Evolutionary conservation across 2,113 vertebrate species (phyloP).

Genomic region (Grantiella picta): DNA sequence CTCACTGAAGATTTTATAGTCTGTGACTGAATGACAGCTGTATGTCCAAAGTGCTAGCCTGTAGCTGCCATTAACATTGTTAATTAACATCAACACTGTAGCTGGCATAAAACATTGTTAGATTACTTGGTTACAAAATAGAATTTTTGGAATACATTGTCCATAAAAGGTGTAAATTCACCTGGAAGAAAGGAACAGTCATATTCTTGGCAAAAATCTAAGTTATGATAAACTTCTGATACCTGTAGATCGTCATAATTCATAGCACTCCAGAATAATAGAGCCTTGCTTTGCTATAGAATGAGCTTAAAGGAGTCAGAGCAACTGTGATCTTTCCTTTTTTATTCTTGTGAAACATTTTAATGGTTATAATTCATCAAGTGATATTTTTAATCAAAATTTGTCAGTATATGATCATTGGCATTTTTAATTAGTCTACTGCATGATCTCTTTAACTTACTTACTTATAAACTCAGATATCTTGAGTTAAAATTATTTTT

Average conservation of each 20-base stretch:
- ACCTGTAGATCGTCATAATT: not conserved
- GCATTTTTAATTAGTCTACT: not conserved
- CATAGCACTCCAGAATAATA: not conserved
- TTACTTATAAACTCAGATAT: not conserved
- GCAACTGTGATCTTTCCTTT: not conserved
- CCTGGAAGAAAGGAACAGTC: not conserved
- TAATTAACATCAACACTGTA: not conserved
- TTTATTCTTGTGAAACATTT: not conserved
- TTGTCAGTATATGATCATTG: not conserved
- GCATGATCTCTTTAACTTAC: not conserved
- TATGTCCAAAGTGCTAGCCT: not conserved
- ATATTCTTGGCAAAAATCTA: not conserved
- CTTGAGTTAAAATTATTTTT: not conserved
- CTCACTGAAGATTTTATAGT: not conserved
- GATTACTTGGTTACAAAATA: not conserved
- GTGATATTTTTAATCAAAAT: not conserved
- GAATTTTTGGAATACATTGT: not conserved
- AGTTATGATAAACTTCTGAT: not conserved
- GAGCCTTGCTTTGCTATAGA: not conserved
- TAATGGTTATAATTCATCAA: not conserved
- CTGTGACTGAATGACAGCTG: not conserved
- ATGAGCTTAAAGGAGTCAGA: not conserved
- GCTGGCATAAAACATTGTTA: not conserved
- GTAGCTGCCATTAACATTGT: not conserved
- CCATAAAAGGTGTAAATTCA: not conserved